A percentile compares a stretch with the other conserved stretches of the same genome.
Evolutionary conservation across 2,888 invertebrate species (phyloP).

Genomic region (Homarus gammarus): DNA sequence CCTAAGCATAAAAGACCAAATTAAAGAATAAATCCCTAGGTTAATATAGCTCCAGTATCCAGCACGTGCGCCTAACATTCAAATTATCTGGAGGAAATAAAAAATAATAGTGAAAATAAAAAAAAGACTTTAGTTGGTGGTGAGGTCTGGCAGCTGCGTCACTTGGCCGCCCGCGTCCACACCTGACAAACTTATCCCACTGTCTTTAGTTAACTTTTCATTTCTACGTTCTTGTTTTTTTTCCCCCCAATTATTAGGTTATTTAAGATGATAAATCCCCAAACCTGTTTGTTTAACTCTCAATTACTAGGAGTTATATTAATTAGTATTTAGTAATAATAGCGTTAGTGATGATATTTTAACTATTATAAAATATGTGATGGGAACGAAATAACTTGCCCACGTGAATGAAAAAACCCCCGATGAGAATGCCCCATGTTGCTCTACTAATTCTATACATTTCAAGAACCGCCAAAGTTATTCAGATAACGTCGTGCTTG

Average conservation of each 20-base stretch:
- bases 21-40: slow-evolving; percentile 17
- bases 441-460: background rate
- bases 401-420: too few species aligned
- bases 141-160: slow-evolving; percentile 32
- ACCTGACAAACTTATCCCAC: background rate
- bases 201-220: slow-evolving; percentile 2
- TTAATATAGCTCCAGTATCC: slow-evolving; percentile 21
- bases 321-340: too few species aligned
- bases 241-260: too few species aligned
- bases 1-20: slow-evolving; percentile 1
- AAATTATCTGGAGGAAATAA: slow-evolving; percentile 28
- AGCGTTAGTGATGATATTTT: too few species aligned
- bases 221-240: background rate
- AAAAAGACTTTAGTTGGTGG: background rate
- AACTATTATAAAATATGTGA: too few species aligned
- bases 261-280: too few species aligned
- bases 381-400: too few species aligned
- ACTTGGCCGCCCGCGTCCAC: slow-evolving; percentile 17
- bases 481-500: slow-evolving; percentile 24
- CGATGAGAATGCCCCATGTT: background rate
- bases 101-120: slow-evolving; percentile 3
- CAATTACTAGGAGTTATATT: too few species aligned
- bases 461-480: slow-evolving; percentile 7
- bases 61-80: slow-evolving; percentile 34
- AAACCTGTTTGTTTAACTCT: too few species aligned